Base-by-base conservation (phyloP, 2,113 vertebrate species). In the Aspidoscelis tigris region DNA sequence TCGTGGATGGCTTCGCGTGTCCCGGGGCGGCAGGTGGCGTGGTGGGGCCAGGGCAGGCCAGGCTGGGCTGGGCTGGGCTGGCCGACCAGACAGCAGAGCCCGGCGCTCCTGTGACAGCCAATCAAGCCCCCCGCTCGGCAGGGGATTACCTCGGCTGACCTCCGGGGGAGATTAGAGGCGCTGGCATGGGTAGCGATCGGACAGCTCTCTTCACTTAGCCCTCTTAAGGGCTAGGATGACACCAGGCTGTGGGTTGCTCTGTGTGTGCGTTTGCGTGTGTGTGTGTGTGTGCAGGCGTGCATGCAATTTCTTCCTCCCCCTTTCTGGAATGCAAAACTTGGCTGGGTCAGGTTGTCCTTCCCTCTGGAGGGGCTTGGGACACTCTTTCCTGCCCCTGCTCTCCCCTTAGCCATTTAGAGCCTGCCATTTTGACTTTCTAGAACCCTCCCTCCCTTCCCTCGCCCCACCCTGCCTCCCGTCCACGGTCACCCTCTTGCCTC, bases 81-180 rank as follows among this genome's bases (percentile, higher is more conserved):
- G 95, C 93, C 93, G 95, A 96, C 95, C 94, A 94, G 94, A 91
- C 96, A 96, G 96, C 95, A 96, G 97, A 94, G 96, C 83, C 21
- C 91, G 79, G 87, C 90, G 84, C 93, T 94, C 89, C 95, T 95
- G 94, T 82, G 95, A 94, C 84, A 96, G 95, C 96, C 97, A 97
- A 95, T 97, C 95, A 96, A 95, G 91, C 93, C 64, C n/a, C 50
- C 76, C 82, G 83, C 94, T 90, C 78, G 50, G 86, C 87, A 6
- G 86, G 14, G 95, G 96, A 96, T 98, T 96, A 97, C 96, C 96
- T 97, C 85, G 91, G 89, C 92, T 97, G 96, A 97, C 97, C 96
- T 96, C 73, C 68, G 94, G 72, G 93, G 93, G 93, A 92, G 94
- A 97, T 97, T 95, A 98, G 95, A 73, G 94, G 7, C 21, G 94